phyloP scores from a whole-genome alignment of 2,113 vertebrate genomes.

The Asarcornis scutulata region DNA sequence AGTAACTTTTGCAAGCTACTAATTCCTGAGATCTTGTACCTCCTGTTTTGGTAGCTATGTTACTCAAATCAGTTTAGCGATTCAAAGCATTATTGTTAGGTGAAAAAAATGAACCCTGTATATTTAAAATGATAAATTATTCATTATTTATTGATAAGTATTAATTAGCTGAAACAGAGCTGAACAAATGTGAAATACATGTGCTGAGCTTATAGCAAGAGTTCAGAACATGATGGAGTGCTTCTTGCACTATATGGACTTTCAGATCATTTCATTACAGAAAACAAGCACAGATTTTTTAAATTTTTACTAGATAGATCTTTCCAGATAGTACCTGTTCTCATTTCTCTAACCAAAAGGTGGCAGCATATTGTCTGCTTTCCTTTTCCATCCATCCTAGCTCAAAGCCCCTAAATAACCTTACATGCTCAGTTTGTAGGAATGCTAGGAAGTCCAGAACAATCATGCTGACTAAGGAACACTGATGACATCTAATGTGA shows the following conservation, averaged over 20 bases:
- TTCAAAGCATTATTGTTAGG: background rate
- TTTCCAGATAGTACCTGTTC: conserved; percentile 15
- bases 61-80: background rate
- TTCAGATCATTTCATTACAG: background rate
- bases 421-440: background rate
- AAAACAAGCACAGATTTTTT: background rate
- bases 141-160: background rate
- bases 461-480: conserved; percentile 50
- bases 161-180: background rate
- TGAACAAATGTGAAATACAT: background rate
- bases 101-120: background rate
- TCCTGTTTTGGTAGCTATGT: background rate
- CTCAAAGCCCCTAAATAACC: conserved; percentile 16
- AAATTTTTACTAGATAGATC: background rate
- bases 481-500: conserved; percentile 6
- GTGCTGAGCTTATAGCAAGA: background rate
- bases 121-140: background rate
- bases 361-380: conserved; percentile 67
- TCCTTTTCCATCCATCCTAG: background rate
- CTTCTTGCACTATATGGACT: background rate
- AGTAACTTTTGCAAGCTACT: background rate
- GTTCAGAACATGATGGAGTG: background rate
- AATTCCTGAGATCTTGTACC: background rate
- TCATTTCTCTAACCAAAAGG: conserved; percentile 55
- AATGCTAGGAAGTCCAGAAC: conserved; percentile 35